These are phyloP conservation scores for Litoditis marina DNA, from an alignment of 2,888 invertebrate genomes.

Conservation along the genomic window DNA sequence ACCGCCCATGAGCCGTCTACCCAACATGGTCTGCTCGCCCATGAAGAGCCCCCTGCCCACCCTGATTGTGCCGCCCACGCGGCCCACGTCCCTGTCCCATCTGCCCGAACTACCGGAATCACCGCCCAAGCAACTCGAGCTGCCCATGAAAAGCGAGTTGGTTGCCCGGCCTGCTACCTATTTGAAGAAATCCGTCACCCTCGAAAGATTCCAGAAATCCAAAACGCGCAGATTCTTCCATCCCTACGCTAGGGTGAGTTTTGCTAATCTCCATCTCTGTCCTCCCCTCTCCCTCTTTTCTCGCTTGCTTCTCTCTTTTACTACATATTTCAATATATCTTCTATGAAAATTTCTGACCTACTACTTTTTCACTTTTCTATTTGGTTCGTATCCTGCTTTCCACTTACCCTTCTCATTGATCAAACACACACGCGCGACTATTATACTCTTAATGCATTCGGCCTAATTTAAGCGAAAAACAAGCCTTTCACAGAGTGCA, in stretches of 20 bases:
- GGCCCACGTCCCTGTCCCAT: conserved; percentile 14
- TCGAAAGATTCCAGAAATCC: conserved; percentile 34
- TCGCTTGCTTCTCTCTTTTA: not conserved
- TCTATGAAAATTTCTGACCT: too few relatives aligned
- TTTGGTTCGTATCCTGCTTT: too few relatives aligned
- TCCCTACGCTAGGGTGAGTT: conserved; percentile 33
- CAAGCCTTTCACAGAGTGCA: too few relatives aligned
- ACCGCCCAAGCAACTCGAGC: not conserved
- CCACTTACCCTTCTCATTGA: too few relatives aligned
- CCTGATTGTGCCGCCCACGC: conserved; percentile 5
- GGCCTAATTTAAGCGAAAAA: too few relatives aligned
- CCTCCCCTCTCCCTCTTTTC: not conserved
- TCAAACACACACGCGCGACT: too few relatives aligned
- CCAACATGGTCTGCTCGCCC: conserved; percentile 10
- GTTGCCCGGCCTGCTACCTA: conserved; percentile 27
- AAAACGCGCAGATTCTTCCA: conserved; percentile 43
- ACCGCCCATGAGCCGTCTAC: too few relatives aligned
- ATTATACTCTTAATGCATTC: too few relatives aligned
- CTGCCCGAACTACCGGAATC: too few relatives aligned
- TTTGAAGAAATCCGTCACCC: conserved; percentile 23
- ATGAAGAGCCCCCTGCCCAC: conserved; percentile 15
- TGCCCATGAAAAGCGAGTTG: conserved; percentile 29
- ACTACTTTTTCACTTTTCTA: too few relatives aligned
- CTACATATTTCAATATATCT: too few relatives aligned
- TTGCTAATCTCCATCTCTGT: not conserved